A percentile compares a stretch with the other conserved stretches of the same genome.
Evolutionary conservation across 1,140 invertebrate genomes (phyloP).

Genomic region (Drosophila takahashii): DNA sequence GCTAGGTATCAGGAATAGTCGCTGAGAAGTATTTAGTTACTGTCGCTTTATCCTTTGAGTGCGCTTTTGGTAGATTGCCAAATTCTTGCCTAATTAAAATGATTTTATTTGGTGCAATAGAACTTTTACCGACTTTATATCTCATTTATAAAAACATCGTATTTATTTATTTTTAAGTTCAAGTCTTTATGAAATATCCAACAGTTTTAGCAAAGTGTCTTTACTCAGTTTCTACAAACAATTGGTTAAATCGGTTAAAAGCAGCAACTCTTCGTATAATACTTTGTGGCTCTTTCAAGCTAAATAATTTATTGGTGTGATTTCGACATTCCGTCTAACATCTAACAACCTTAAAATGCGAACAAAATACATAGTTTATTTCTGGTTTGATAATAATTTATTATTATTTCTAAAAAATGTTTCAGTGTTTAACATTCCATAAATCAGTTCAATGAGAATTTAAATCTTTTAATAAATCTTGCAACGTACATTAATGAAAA

Average conservation of each 20-base stretch:
- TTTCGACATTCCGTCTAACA: neutral
- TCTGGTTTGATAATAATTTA: neutral
- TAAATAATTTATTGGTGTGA: neutral
- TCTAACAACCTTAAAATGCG: neutral
- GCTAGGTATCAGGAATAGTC: constrained; percentile 12
- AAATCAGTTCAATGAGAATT: neutral
- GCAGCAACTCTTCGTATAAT: too few relatives aligned
- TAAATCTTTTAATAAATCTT: neutral
- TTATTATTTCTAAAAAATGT: neutral
- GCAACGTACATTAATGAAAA: neutral
- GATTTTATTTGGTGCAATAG: constrained; percentile 7
- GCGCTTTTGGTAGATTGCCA: neutral
- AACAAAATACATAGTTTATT: neutral
- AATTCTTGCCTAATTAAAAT: neutral
- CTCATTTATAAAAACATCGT: neutral
- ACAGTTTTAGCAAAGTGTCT: too few relatives aligned
- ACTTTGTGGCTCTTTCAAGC: too few relatives aligned
- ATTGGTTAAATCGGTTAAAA: too few relatives aligned
- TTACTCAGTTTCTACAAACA: too few relatives aligned
- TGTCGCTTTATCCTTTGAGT: neutral
- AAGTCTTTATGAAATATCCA: neutral
- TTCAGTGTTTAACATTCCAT: neutral
- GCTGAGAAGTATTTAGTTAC: neutral
- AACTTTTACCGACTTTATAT: neutral
- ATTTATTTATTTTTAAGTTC: neutral